Percentiles rank a stretch among this genome's conserved stretches.
phyloP scores from a whole-genome alignment of 2,113 vertebrate species.

The Deroptyus accipitrinus region DNA sequence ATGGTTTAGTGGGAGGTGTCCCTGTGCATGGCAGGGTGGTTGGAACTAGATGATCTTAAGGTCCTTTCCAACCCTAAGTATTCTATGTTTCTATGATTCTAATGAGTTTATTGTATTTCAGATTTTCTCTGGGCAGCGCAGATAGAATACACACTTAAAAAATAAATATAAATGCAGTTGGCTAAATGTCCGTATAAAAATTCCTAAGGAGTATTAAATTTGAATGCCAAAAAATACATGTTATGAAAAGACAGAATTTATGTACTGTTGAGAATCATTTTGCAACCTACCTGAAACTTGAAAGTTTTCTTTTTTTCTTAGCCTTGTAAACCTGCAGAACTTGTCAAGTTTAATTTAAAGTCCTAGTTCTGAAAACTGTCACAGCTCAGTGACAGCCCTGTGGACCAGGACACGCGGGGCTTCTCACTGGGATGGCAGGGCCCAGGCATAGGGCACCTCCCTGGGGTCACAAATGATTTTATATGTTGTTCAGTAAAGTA shows the following conservation, averaged over 20 bases:
- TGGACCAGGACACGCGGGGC: rapidly evolving
- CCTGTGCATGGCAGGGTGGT: too few species aligned
- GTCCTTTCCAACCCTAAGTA: too few species aligned
- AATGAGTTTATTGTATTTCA: conserved; percentile 16
- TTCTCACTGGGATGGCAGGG: rapidly evolving
- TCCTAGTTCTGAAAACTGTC: not conserved
- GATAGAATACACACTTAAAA: not conserved
- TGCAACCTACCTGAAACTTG: not conserved
- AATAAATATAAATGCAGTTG: not conserved
- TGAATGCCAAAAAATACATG: not conserved
- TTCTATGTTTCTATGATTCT: not conserved
- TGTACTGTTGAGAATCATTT: not conserved
- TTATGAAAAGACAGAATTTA: not conserved
- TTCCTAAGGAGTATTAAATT: not conserved
- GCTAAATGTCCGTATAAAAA: not conserved
- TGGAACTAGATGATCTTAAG: too few species aligned
- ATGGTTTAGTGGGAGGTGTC: too few species aligned
- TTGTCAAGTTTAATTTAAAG: not conserved
- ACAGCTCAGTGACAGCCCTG: not conserved
- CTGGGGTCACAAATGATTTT: not conserved
- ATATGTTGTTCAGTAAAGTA: not conserved
- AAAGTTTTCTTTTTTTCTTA: not conserved
- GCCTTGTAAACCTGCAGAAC: not conserved
- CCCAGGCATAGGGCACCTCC: rapidly evolving
- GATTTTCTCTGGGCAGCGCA: conserved; percentile 12